Percentiles rank a stretch among this genome's conserved stretches.
Evolutionary conservation across 2,113 vertebrate genomes (phyloP).

Genomic region (Anser brachyrhynchus): DNA sequence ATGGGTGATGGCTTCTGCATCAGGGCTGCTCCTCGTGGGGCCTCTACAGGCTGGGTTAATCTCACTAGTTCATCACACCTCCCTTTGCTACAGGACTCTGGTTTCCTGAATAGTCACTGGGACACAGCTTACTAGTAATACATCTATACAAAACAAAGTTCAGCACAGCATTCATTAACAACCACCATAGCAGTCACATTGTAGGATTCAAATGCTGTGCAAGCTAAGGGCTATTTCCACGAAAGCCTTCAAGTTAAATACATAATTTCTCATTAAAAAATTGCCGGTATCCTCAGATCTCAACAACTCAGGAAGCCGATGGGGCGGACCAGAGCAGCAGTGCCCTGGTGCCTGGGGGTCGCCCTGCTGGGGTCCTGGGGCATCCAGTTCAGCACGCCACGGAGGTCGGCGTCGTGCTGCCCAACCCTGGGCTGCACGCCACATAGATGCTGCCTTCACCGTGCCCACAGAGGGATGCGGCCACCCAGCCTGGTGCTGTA

Average conservation of each 20-base stretch:
- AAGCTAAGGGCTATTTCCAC: neutral
- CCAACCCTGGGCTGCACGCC: neutral
- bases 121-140: neutral
- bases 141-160: neutral
- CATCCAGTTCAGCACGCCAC: accelerated
- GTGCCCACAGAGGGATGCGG: neutral
- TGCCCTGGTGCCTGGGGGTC: neutral
- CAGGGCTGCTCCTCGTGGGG: neutral
- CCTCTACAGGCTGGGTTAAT: constrained; percentile 40
- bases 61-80: constrained; percentile 28
- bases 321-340: neutral
- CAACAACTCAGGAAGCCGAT: neutral
- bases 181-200: neutral
- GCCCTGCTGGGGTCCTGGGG: neutral
- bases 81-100: neutral
- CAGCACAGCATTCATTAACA: neutral
- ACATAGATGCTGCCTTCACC: neutral
- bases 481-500: neutral
- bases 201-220: neutral
- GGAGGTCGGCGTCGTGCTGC: neutral
- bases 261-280: neutral
- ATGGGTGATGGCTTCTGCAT: neutral
- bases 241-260: neutral
- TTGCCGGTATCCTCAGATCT: neutral
- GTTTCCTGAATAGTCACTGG: neutral